These are phyloP conservation scores for Penaeus monodon DNA, from an alignment of 2,888 invertebrate species.

Conservation along the genomic window DNA sequence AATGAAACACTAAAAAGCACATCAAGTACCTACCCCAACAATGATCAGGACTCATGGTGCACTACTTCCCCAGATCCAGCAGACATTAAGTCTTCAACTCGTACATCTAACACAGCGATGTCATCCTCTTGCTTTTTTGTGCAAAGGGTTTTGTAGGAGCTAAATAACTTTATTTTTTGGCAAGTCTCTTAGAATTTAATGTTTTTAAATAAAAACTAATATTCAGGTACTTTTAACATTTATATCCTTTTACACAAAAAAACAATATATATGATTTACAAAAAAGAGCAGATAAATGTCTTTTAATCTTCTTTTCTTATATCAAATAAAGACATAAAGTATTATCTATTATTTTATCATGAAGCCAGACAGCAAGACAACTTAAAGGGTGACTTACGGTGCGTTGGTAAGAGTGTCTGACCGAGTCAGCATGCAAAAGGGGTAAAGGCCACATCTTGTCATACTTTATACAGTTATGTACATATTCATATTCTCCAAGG, in stretches of 20 bases:
- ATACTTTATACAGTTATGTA: slow-evolving; percentile 80
- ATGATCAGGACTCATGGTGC: slow-evolving; percentile 88
- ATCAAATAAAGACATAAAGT: background rate
- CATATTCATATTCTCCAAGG: slow-evolving; percentile 91
- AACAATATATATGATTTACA: too few species aligned
- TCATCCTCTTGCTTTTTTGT: slow-evolving; percentile 78
- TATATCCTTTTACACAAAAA: too few species aligned
- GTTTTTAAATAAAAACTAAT: too few species aligned
- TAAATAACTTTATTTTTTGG: background rate
- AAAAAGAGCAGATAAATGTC: too few species aligned
- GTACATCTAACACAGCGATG: slow-evolving; percentile 80
- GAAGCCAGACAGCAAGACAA: background rate
- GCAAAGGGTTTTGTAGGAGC: background rate
- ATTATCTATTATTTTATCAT: background rate
- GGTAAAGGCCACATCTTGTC: slow-evolving; percentile 86
- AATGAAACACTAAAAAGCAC: background rate
- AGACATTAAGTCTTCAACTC: slow-evolving; percentile 84
- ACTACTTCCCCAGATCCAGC: slow-evolving; percentile 81
- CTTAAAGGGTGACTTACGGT: slow-evolving; percentile 74
- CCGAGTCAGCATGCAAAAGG: slow-evolving; percentile 75
- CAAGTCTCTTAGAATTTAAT: background rate
- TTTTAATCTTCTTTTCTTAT: too few species aligned
- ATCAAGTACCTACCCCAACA: slow-evolving; percentile 77
- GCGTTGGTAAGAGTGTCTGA: slow-evolving; percentile 80
- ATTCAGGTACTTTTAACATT: too few species aligned